Percentiles rank a stretch among this genome's conserved stretches.
These are phyloP conservation scores for Pteromalus puparum DNA, from an alignment of 1,140 invertebrate genomes.

Conservation along the genomic window DNA sequence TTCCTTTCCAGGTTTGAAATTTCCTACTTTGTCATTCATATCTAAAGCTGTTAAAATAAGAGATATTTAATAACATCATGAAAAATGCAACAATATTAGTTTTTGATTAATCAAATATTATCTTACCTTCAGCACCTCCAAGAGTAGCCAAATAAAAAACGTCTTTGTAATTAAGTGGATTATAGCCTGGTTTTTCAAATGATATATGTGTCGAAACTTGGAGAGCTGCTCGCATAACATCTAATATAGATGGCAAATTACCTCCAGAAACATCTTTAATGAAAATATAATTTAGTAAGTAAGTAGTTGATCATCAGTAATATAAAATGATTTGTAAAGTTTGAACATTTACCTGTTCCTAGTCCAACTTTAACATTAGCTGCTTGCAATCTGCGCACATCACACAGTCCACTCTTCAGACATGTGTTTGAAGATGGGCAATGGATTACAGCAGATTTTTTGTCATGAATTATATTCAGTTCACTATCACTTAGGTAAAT, in stretches of 20 bases:
- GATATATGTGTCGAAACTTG: constrained; percentile 83
- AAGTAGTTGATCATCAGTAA: constrained; percentile 50
- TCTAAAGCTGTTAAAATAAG: constrained; percentile 78
- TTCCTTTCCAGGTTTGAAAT: constrained; percentile 86
- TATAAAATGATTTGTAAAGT: constrained; percentile 19
- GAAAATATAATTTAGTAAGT: constrained; percentile 71
- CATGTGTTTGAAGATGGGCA: constrained; percentile 92
- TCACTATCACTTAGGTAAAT: constrained; percentile 85
- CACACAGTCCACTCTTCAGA: constrained; percentile 89
- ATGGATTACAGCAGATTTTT: constrained; percentile 84
- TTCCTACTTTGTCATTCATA: constrained; percentile 85
- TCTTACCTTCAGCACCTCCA: constrained; percentile 86
- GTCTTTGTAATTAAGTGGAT: constrained; percentile 83
- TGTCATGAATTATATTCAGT: constrained; percentile 79
- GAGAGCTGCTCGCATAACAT: constrained; percentile 84
- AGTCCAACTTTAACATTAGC: constrained; percentile 86
- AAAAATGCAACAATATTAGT: neutral
- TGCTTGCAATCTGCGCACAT: constrained; percentile 81
- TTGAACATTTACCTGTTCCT: constrained; percentile 83
- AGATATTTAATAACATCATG: constrained; percentile 15
- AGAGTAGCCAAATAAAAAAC: constrained; percentile 90
- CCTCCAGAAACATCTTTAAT: constrained; percentile 90
- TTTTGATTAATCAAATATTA: neutral
- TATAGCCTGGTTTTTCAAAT: constrained; percentile 73
- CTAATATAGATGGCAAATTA: constrained; percentile 84